These are phyloP conservation scores for Arenaria interpres DNA, from an alignment of 2,113 vertebrate genomes.

Conservation along the genomic window DNA sequence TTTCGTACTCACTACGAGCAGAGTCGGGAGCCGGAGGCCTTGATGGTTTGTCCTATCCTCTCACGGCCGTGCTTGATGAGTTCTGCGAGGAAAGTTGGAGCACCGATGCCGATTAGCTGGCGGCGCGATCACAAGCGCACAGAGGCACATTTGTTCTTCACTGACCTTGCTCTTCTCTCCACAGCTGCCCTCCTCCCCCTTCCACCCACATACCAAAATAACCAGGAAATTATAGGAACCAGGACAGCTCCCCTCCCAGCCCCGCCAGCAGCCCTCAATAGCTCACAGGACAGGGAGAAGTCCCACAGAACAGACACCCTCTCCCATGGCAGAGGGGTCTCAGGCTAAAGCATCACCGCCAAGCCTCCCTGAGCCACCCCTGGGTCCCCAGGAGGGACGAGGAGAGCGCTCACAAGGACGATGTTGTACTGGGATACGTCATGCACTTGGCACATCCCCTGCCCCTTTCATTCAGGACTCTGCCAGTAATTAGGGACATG, in stretches of 20 bases:
- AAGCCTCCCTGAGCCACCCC: background rate
- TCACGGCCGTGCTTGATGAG: constrained; percentile 64
- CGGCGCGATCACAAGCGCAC: background rate
- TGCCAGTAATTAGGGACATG: background rate
- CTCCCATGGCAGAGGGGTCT: background rate
- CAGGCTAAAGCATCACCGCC: background rate
- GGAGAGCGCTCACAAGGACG: background rate
- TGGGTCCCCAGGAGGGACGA: background rate
- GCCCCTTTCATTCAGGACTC: constrained; percentile 40
- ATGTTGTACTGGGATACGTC: constrained; percentile 10
- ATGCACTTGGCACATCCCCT: constrained; percentile 24
- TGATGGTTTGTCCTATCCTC: constrained; percentile 61
- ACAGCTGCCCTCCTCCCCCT: constrained; percentile 27
- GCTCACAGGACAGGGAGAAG: background rate
- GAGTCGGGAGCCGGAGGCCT: constrained; percentile 57
- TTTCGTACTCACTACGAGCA: constrained; percentile 57
- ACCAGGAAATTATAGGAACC: constrained; percentile 57
- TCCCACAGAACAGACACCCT: background rate
- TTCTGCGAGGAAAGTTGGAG: constrained; percentile 52
- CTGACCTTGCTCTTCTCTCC: constrained; percentile 65
- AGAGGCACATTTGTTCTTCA: constrained; percentile 64
- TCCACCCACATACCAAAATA: constrained; percentile 59
- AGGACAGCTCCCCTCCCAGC: constrained; percentile 37
- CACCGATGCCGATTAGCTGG: background rate
- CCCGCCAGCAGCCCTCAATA: constrained; percentile 20